Base-by-base conservation (phyloP, 2,113 vertebrate genomes). In the Scatophagus argus region DNA sequence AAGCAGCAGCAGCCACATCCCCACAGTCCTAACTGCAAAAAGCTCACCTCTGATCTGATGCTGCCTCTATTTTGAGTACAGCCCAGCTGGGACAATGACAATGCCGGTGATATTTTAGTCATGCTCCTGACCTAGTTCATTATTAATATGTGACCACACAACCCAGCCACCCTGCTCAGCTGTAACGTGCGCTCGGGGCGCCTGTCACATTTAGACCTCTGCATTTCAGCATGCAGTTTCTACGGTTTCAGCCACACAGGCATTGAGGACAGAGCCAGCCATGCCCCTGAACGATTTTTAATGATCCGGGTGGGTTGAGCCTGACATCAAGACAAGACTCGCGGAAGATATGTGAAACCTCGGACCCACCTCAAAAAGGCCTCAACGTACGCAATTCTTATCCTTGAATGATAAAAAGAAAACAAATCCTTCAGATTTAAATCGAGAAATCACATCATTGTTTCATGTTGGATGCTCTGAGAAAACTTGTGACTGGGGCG, bases 141-240 rank as follows among this genome's bases (percentile, higher is more conserved):
- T 90, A 94, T 94, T 94, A 93, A 93, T 93, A 93, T 72, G 87
- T 89, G 92, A 94, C 91, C 93, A 85, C 93, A 93, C 63, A 62
- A 67, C 84, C 79, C 71, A 68, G 86, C 90, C 81, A 88, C 84
- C 85, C 79, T 75, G 87, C 86, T 78, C 85, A 90, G 84, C 83
- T 29, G 38, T 90, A 90, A 90, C 90, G 85, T 79, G 68, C 10
- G 85, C 87, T 85, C 78, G 10, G 86, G 91, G 91, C 87, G 86
- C 92, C 89, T 93, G 93, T 94, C 95, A 94, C 84, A 91, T 91
- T 93, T 91, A 93, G 92, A 94, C 90, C 89, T 90, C 89, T 54
- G n/a, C 91, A 85, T 92, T 89, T 95, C 93, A 93, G 76, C 91
- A 74, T 75, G 86, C 93, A 94, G 88, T 95, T 95, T 94, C 94